A percentile compares a stretch with the other conserved stretches of the same genome.
phyloP scores from a whole-genome alignment of 2,888 invertebrate genomes.

The Macropis europaea region DNA sequence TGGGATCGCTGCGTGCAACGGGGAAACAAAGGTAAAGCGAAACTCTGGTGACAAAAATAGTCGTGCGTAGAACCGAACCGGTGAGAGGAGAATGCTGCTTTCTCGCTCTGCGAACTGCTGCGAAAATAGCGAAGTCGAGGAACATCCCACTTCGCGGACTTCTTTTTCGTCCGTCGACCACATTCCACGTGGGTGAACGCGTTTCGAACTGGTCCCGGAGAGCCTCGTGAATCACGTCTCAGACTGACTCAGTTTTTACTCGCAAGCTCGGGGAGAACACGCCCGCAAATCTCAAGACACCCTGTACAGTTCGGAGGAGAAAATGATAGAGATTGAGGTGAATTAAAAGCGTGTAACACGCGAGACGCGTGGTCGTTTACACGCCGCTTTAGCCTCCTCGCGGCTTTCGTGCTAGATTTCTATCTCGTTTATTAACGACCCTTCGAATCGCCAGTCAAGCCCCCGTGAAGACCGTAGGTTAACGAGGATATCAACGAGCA shows the following conservation, averaged over 20 bases:
- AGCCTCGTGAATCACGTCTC: too few species aligned
- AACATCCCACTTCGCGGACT: slow-evolving; percentile 10
- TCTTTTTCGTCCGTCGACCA: not conserved
- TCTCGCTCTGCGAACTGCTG: slow-evolving; percentile 17
- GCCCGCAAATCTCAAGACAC: too few species aligned
- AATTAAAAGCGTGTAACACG: slow-evolving; percentile 41
- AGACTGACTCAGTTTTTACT: too few species aligned
- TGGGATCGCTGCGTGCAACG: not conserved
- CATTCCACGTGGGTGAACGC: slow-evolving; percentile 15
- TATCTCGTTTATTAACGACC: slow-evolving; percentile 45
- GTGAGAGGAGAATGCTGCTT: slow-evolving; percentile 52
- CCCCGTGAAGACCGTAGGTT: slow-evolving; percentile 22
- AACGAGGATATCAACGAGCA: slow-evolving; percentile 11
- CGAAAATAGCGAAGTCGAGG: slow-evolving; percentile 49
- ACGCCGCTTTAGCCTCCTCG: slow-evolving; percentile 24
- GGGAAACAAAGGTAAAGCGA: slow-evolving; percentile 52
- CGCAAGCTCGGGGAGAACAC: too few species aligned
- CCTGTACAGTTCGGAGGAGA: too few species aligned
- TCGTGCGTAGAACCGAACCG: slow-evolving; percentile 18
- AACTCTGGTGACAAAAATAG: slow-evolving; percentile 54
- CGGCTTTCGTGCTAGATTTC: slow-evolving; percentile 33
- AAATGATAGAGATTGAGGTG: not conserved
- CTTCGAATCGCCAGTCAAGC: slow-evolving; percentile 19
- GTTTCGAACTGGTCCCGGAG: not conserved
- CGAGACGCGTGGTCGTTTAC: slow-evolving; percentile 38